Percentiles rank a stretch among this genome's conserved stretches.
Evolutionary conservation across 2,113 vertebrate species (phyloP).

Genomic region (Petaurus breviceps): DNA sequence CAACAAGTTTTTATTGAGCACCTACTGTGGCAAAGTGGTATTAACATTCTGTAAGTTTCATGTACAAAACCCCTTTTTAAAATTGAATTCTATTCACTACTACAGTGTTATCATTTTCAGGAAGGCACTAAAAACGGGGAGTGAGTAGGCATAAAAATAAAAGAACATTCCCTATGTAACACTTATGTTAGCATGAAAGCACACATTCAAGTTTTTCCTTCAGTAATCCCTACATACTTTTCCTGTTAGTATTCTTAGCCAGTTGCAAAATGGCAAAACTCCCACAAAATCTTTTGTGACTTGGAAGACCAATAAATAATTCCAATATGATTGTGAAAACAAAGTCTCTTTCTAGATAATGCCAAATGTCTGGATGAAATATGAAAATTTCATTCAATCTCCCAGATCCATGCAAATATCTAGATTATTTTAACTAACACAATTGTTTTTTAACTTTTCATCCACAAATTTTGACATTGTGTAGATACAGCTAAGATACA

Average conservation of each 20-base stretch:
- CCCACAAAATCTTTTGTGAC: slow-evolving; percentile 36
- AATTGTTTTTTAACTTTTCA: slow-evolving; percentile 28
- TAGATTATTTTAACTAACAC: slow-evolving; percentile 22
- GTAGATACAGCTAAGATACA: neutral
- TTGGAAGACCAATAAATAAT: slow-evolving; percentile 9
- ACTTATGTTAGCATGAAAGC: slow-evolving; percentile 7
- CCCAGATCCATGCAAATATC: neutral
- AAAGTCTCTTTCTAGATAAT: neutral
- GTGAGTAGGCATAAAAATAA: neutral
- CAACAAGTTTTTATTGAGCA: neutral
- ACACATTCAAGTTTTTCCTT: slow-evolving; percentile 12
- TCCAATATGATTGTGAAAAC: neutral
- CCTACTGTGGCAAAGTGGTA: neutral
- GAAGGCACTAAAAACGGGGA: slow-evolving; percentile 15
- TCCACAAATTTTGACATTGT: slow-evolving; percentile 12
- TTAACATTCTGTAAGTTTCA: neutral
- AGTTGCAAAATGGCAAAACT: slow-evolving; percentile 29
- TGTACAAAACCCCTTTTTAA: neutral
- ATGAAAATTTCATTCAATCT: neutral
- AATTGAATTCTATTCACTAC: neutral
- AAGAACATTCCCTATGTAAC: neutral
- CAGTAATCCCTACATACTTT: neutral
- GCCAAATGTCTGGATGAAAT: slow-evolving; percentile 27
- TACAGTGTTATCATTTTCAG: neutral
- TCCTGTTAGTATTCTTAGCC: slow-evolving; percentile 12